phyloP scores from a whole-genome alignment of 1,140 invertebrate species.

The Bombus sibiricus region DNA sequence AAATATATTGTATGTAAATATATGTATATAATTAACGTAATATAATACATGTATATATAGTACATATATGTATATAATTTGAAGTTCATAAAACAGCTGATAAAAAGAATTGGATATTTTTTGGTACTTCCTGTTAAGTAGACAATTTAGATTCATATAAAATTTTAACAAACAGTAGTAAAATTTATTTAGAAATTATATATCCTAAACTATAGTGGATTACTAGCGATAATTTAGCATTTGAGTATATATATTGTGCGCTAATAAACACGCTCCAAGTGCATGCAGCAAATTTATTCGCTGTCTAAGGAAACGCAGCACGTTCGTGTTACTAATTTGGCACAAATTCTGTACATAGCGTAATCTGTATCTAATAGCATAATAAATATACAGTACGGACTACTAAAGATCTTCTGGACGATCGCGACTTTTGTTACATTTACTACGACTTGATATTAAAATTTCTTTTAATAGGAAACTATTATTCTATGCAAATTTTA shows the following conservation, averaged over 20 bases:
- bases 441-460: neutral
- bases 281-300: neutral
- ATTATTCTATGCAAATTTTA: neutral
- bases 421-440: neutral
- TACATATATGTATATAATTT: too few relatives aligned
- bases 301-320: neutral
- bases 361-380: neutral
- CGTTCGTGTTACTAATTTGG: constrained; percentile 16
- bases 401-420: neutral
- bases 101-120: too few relatives aligned
- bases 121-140: too few relatives aligned
- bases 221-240: neutral
- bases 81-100: too few relatives aligned
- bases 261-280: constrained; percentile 12
- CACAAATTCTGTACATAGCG: neutral
- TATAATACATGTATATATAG: too few relatives aligned
- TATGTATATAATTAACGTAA: too few relatives aligned
- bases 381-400: neutral
- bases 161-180: too few relatives aligned
- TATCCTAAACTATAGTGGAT: too few relatives aligned
- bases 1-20: too few relatives aligned
- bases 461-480: neutral
- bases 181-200: neutral
- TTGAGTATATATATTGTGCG: neutral
- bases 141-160: too few relatives aligned